Evolutionary conservation across 2,797 vertebrate genomes (phyloP).

Genomic region (Lateolabrax maculatus): DNA sequence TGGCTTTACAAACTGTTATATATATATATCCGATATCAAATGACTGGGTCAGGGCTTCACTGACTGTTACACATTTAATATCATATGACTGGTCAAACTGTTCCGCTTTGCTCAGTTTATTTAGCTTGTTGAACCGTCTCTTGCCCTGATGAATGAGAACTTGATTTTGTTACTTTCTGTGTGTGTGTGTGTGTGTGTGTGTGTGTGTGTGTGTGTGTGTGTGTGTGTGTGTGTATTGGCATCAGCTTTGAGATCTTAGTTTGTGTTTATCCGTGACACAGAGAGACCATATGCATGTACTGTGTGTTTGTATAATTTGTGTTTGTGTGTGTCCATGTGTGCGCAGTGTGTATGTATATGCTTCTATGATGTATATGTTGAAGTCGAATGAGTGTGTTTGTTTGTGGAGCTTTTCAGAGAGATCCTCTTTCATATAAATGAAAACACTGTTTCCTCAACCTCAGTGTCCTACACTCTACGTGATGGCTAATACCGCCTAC

Average conservation of each 20-base stretch:
- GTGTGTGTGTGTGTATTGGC: conserved; percentile 45
- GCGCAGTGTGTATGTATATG: conserved; percentile 9
- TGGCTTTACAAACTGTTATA: conserved; percentile 3
- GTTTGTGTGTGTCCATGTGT: conserved; percentile 14
- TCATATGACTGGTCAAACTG: conserved; percentile 68
- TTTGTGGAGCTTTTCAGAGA: conserved; percentile 53
- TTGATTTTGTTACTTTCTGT: conserved; percentile 59
- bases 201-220: conserved; percentile 19
- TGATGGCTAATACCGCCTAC: conserved; percentile 39
- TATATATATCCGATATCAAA: conserved; percentile 31
- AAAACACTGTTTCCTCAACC: conserved; percentile 59
- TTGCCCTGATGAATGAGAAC: conserved; percentile 71
- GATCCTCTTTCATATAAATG: conserved; percentile 76
- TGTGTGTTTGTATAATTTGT: conserved; percentile 52
- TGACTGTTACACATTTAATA: conserved; percentile 52
- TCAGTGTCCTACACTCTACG: conserved; percentile 56
- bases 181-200: conserved; percentile 25
- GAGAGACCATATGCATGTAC: conserved; percentile 38
- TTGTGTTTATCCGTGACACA: conserved; percentile 62
- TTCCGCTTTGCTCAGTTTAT: conserved; percentile 67
- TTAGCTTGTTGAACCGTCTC: conserved; percentile 70
- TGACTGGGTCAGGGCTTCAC: conserved; percentile 26
- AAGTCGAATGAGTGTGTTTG: conserved; percentile 58
- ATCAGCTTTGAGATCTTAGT: conserved; percentile 56
- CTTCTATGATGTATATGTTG: conserved; percentile 47